Conservation (phyloP, 2,888 invertebrate genomes). For the Caenorhabditis sp. region DNA sequence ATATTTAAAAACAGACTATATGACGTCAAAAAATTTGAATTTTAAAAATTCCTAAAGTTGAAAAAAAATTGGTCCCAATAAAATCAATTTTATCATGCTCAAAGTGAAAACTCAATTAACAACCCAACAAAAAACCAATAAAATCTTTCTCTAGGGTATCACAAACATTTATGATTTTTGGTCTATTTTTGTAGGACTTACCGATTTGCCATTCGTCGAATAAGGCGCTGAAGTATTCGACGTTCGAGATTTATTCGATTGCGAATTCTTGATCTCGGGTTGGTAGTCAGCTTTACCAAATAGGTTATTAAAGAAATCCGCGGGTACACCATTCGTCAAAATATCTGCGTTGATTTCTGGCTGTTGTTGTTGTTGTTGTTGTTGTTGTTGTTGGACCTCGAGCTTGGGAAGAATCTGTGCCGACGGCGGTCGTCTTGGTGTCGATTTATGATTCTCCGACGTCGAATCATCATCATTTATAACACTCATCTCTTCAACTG, state of each 20-base stretch:
- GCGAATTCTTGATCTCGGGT: not conserved
- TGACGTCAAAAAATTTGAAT: too few species aligned
- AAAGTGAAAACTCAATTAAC: too few species aligned
- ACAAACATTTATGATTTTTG: too few species aligned
- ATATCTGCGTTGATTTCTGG: conserved; percentile 8
- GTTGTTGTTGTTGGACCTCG: conserved; percentile 14
- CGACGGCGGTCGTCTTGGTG: conserved; percentile 18
- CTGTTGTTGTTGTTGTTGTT: not conserved
- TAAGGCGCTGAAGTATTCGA: not conserved
- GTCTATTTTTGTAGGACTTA: too few species aligned
- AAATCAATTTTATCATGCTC: too few species aligned
- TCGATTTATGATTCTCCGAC: conserved; percentile 34
- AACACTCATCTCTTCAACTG: conserved; percentile 16
- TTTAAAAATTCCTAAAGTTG: too few species aligned
- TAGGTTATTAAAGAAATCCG: conserved; percentile 44
- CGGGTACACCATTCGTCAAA: conserved; percentile 25
- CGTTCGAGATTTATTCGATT: not conserved
- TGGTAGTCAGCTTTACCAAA: conserved; percentile 29
- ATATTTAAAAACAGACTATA: too few species aligned
- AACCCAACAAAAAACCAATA: too few species aligned
- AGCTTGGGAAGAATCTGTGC: conserved; percentile 14
- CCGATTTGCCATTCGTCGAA: not conserved
- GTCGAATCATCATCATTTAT: conserved; percentile 34
- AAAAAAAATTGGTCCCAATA: too few species aligned
- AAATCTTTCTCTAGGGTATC: too few species aligned